phyloP scores from a whole-genome alignment of 2,113 vertebrate genomes.

The Zosterops pallidus region DNA sequence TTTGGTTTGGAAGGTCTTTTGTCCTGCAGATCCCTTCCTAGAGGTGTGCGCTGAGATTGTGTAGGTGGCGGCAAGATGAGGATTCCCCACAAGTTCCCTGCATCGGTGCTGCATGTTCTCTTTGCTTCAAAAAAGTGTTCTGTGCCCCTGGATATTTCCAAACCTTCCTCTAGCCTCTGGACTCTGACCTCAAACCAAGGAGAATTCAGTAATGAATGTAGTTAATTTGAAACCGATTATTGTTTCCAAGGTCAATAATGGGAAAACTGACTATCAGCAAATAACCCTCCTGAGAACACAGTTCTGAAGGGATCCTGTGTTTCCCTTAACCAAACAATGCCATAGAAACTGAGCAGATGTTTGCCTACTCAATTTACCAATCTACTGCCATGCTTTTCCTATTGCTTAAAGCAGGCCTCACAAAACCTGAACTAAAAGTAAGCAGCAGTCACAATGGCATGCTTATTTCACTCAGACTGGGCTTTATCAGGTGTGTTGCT shows the following conservation, averaged over 20 bases:
- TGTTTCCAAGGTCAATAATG: slow-evolving; percentile 31
- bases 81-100: background rate
- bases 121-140: background rate
- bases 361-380: background rate
- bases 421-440: background rate
- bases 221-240: slow-evolving; percentile 31
- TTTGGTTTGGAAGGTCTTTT: background rate
- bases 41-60: rapidly evolving
- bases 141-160: background rate
- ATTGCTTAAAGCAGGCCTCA: background rate
- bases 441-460: background rate
- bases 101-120: background rate
- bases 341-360: background rate
- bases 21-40: background rate
- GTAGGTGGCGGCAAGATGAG: background rate
- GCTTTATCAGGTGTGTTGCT: background rate
- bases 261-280: background rate
- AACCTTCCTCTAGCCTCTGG: background rate
- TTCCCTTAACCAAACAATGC: background rate
- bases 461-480: background rate
- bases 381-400: background rate
- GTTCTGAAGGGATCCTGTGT: background rate
- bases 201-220: background rate
- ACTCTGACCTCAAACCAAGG: background rate
- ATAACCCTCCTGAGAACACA: background rate